These are phyloP conservation scores for Drepanosiphum platanoidis DNA, from an alignment of 2,888 invertebrate species.

Conservation along the genomic window DNA sequence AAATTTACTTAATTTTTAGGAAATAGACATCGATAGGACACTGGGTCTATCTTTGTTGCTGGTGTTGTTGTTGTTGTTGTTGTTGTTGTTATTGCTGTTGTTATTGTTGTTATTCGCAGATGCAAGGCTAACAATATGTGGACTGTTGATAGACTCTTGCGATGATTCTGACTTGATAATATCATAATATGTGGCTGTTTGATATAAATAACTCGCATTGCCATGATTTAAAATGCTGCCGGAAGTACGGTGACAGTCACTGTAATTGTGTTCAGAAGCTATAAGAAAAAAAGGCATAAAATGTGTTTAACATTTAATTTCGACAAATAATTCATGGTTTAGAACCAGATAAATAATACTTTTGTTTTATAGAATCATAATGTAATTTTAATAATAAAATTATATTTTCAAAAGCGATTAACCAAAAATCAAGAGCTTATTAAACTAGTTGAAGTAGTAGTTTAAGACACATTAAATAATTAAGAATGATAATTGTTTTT, in stretches of 20 bases:
- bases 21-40: slow-evolving; percentile 56
- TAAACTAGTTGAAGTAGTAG: too few species aligned
- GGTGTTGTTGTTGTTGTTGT: slow-evolving; percentile 54
- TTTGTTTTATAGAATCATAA: too few species aligned
- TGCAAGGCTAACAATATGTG: slow-evolving; percentile 53
- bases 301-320: neutral
- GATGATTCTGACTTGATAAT: slow-evolving; percentile 46
- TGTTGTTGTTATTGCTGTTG: slow-evolving; percentile 54
- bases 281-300: too few species aligned
- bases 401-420: too few species aligned
- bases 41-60: slow-evolving; percentile 54
- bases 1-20: slow-evolving; percentile 44
- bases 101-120: slow-evolving; percentile 55
- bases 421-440: too few species aligned
- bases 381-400: too few species aligned
- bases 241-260: slow-evolving; percentile 63
- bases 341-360: too few species aligned
- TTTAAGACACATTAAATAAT: too few species aligned
- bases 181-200: slow-evolving; percentile 63
- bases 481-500: too few species aligned
- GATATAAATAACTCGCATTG: slow-evolving; percentile 63
- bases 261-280: slow-evolving; percentile 62
- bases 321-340: neutral
- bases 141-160: slow-evolving; percentile 49
- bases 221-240: slow-evolving; percentile 63